Evolutionary conservation across 2,797 vertebrate genomes (phyloP), one percentile per base, ranked within the genome.

Genomic region (Scleropages formosus): DNA sequence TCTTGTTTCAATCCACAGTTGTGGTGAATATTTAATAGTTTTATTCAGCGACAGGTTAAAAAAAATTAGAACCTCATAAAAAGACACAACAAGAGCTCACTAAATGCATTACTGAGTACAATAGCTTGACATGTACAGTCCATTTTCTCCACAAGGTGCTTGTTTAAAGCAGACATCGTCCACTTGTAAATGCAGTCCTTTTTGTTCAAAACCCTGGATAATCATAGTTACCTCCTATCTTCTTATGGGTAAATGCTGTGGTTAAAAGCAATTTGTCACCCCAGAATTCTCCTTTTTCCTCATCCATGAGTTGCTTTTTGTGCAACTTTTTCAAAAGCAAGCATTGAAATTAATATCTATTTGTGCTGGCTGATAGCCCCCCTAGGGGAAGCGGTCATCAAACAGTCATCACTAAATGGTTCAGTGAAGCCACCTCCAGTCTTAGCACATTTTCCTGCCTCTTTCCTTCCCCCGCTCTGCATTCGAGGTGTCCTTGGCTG

Each of bases 11-110:
- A 56, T 65, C 27, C 53, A 66, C 61, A 24, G 65, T 49, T 20
- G 51, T 51, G 44, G 67, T 62, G 58, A 68, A 76, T 49, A 20
- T 75, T 71, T 51, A 59, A 72, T 60, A 39, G 56, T 59, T 71
- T 56, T 75, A 69, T 69, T 60, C 53, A 60, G 59, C 26, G 39
- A 27, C 56, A 68, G 20, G 65, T 69, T 31, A 58, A 74, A 74
- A 39, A 66, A 64, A 49, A 39, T 58, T 69, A 39, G 27, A 74
- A 66, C 24, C 26, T 16, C 53, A 6, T n/a, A 60, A 27, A 66
- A 74, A 24, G 31, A 60, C 59, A 68, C 67, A 67, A 51, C 39
- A 63, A 22, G 11, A 66, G 51, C 46, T 62, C 16, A 65, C 63
- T 68, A 27, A 62, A 63, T 60, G 51, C 47, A 46, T 18, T 15